Evolutionary conservation across 2,113 vertebrate genomes (phyloP).

Genomic region (Gymnogyps californianus): DNA sequence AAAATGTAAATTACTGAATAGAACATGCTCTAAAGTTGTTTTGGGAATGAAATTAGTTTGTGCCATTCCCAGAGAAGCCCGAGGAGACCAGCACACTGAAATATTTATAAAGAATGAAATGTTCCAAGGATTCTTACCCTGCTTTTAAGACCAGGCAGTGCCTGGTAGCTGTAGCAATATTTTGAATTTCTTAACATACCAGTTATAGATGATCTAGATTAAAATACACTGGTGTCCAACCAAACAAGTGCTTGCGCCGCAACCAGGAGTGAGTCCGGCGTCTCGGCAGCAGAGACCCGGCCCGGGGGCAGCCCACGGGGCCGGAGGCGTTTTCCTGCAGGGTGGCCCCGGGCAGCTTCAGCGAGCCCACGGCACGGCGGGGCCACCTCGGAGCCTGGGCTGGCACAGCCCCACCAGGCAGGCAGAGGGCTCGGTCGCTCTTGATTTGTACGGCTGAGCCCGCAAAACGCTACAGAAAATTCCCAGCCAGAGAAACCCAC

Average conservation of each 20-base stretch:
- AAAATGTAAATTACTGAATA: slow-evolving; percentile 4
- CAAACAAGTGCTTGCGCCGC: not conserved
- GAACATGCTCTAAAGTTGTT: not conserved
- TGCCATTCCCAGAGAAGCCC: not conserved
- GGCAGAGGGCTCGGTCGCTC: rapidly evolving
- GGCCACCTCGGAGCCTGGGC: not conserved
- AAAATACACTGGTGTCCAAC: not conserved
- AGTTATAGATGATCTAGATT: not conserved
- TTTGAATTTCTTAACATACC: not conserved
- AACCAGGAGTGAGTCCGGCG: not conserved
- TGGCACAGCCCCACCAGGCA: rapidly evolving
- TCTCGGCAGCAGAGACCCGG: not conserved
- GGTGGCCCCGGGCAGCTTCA: rapidly evolving
- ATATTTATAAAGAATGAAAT: slow-evolving; percentile 20
- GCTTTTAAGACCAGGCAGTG: not conserved
- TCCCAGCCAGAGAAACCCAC: not conserved
- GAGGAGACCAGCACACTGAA: slow-evolving; percentile 12
- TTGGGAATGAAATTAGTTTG: not conserved
- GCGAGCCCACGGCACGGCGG: not conserved
- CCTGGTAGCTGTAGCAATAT: not conserved
- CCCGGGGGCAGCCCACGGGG: not conserved
- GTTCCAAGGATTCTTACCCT: not conserved
- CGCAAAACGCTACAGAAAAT: not conserved
- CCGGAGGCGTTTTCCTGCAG: not conserved
- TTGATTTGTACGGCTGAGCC: not conserved